phyloP scores from a whole-genome alignment of 1,140 invertebrate species.

The Bombus superbus region DNA sequence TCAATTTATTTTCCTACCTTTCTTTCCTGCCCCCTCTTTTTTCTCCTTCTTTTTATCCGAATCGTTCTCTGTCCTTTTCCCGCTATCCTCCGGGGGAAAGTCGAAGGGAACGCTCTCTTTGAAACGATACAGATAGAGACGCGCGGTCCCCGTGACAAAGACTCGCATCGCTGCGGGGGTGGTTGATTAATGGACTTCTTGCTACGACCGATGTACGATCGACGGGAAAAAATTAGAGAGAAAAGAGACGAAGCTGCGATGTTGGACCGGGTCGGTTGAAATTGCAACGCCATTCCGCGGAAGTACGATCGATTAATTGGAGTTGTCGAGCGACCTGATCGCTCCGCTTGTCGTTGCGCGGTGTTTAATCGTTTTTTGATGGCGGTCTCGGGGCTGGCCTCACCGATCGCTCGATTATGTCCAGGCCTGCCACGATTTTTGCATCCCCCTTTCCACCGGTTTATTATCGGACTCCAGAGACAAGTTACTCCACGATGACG shows the following conservation, averaged over 20 bases:
- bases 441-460: neutral
- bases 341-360: conserved; percentile 18
- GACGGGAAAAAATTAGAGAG: conserved; percentile 51
- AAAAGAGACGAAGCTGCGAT: neutral
- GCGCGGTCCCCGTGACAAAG: conserved; percentile 33
- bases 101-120: conserved; percentile 34
- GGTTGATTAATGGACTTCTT: conserved; percentile 65
- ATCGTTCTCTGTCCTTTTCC: neutral
- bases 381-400: neutral
- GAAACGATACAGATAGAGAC: conserved; percentile 40
- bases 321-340: conserved; percentile 55
- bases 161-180: conserved; percentile 22
- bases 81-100: neutral
- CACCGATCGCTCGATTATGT: conserved; percentile 18
- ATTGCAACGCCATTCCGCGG: conserved; percentile 20
- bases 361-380: conserved; percentile 61
- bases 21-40: conserved; percentile 10
- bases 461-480: neutral
- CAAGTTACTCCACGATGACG: neutral
- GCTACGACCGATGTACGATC: conserved; percentile 41
- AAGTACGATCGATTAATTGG: conserved; percentile 63
- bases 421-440: neutral
- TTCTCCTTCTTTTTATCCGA: conserved; percentile 20
- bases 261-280: conserved; percentile 15
- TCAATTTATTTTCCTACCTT: conserved; percentile 60